Base-by-base conservation (phyloP, 1,140 invertebrate genomes). In the Drosophila novamexicana region DNA sequence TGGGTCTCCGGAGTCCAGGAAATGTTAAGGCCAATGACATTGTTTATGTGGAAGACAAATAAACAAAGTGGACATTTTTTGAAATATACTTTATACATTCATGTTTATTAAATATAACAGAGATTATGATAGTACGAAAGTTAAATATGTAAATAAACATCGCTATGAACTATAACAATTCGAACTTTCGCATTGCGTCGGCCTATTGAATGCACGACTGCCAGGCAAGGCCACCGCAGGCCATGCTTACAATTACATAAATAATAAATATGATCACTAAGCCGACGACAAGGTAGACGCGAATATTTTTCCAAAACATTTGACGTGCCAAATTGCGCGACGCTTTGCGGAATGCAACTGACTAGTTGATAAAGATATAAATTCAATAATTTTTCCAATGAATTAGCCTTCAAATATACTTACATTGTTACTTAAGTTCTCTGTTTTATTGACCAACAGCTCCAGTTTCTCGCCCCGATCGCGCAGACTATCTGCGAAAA, bases 271-370 rank as follows among this genome's bases (percentile, higher is more conserved):
- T 93, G 67, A 96, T 93, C 57, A 97, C 94, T 44, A 94, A 77
- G 22, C 93, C 95, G 81, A 97, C 94, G 64, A 98, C 95, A 2
- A 98, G 94, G 77, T 98, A 98, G 82, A 98, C 94, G 92, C 98
- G 98, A 2, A 98, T 95, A 92, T 98, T 98, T 93, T 98, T 98
- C 97, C 97, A 98, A 93, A 97, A 98, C 91, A 98, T 94, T 16
- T 96, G 96, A 22, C 97, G 94, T 47, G 97, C 97, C 14, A 99
- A 92, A 74, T 96, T 97, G 83, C 97, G 94, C 79, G 97, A 98
- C 1, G 95, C 96, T 79, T 96, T 96, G 79, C 96, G 95, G 93
- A 98, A 98, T 50, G 96, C 95, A 2, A 98, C 95, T 10, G 97
- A 97, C 97, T 98, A 47, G 54, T 56, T 92, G 82, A 95, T 94